phyloP scores from a whole-genome alignment of 2,113 vertebrate species.

The Emydocephalus ijimae region DNA sequence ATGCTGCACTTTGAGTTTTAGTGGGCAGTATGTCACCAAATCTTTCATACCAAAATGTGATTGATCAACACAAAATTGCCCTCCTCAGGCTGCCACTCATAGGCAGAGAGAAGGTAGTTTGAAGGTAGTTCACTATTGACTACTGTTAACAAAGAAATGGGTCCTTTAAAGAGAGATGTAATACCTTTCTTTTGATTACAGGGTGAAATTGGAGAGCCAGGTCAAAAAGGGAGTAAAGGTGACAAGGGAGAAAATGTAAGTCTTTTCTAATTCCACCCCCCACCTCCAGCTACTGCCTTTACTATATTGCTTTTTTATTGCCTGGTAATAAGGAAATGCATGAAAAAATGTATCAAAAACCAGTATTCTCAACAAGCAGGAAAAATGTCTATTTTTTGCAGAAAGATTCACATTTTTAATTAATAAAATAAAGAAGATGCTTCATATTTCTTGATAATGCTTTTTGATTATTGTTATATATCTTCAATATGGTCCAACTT shows the following conservation, averaged over 20 bases:
- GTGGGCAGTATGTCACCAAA: slow-evolving; percentile 60
- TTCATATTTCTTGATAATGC: not conserved
- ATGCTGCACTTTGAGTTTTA: slow-evolving; percentile 48
- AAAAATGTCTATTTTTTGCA: slow-evolving; percentile 6
- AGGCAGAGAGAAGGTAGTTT: slow-evolving; percentile 29
- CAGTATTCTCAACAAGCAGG: not conserved
- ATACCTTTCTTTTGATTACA: slow-evolving; percentile 66
- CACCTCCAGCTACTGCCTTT: not conserved
- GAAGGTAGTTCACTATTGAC: slow-evolving; percentile 15
- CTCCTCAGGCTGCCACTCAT: slow-evolving; percentile 58
- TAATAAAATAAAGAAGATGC: not conserved
- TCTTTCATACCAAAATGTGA: slow-evolving; percentile 58
- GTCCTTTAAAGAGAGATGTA: slow-evolving; percentile 33
- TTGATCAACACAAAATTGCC: slow-evolving; percentile 67
- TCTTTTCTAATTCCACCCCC: slow-evolving; percentile 26
- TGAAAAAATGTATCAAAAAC: not conserved
- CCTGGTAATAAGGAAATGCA: not conserved
- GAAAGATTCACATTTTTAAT: not conserved
- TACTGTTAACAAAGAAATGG: slow-evolving; percentile 9
- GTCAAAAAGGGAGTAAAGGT: slow-evolving; percentile 95
- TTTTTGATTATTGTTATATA: not conserved
- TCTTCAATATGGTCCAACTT: not conserved
- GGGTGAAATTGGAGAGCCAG: slow-evolving; percentile 95
- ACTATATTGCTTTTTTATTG: not conserved
- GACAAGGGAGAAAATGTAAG: slow-evolving; percentile 96